Base-by-base conservation (phyloP, 92 coral and sea anemone species). In the Virgularia gustaviana region DNA sequence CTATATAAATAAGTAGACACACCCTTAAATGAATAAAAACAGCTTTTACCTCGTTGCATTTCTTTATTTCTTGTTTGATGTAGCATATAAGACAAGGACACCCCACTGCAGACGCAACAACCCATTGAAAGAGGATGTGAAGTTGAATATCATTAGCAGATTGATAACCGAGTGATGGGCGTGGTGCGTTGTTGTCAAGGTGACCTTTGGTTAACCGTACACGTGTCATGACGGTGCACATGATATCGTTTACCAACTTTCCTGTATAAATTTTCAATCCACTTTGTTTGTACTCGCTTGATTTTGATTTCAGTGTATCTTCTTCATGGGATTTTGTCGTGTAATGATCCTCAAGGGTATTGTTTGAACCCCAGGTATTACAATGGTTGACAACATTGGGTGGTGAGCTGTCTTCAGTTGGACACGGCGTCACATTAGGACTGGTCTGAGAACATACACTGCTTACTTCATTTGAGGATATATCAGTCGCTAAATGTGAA, bases 91-190 rank as follows among this genome's bases (percentile, higher is more conserved):
- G 29, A 15, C 78, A 87, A 66, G 96, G 94, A 49, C 89, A 81
- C 42, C 90, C 89, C 30, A 81, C 91, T 5, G 79, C 88, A 23
- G 94, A 90, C 0, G 96, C 94, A 0, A 89, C 96, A 25, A 79
- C 67, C 96, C 96, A 90, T 79, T 90, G 96, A 19, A 90, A 37
- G 2, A 86, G 51, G 60, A 87, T 87, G 79, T 90, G 86, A 72
- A 90, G 80, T 65, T 90, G 82, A 19, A 86, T 75, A 66, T 88
- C 90, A 24, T 47, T 25, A 4, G 15, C 55, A 15, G 55, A 25
- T 47, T 5, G 6, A 15, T 15, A 4, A 47, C 55, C 20, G n/a
- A n/a, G n/a, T n/a, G n/a, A n/a, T n/a, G n/a, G n/a, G n/a, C n/a
- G n/a, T n/a, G n/a, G n/a, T n/a, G n/a, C n/a, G n/a, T n/a, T n/a